A percentile compares a stretch with the other conserved stretches of the same genome.
Conservation (phyloP, 2,113 vertebrate genomes). For the Pyxicephalus adspersus region DNA sequence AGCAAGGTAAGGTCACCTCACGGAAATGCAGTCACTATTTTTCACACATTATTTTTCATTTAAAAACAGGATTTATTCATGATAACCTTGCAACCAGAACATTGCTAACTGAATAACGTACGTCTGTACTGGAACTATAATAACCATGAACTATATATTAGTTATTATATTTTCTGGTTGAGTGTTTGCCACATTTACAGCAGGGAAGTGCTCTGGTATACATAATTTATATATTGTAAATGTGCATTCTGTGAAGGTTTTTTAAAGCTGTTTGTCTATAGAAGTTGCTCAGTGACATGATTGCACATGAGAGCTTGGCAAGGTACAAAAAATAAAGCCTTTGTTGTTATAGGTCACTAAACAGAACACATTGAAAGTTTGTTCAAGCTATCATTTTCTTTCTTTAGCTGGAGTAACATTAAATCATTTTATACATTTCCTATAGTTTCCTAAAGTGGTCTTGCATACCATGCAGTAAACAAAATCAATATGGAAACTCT, state of each 20-base stretch:
- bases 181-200: not conserved
- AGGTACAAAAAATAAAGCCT: not conserved
- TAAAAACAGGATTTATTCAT: too few relatives aligned
- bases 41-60: too few relatives aligned
- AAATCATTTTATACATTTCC: not conserved
- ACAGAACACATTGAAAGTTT: conserved; percentile 8
- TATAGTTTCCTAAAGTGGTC: too few relatives aligned
- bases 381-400: not conserved
- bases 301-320: not conserved
- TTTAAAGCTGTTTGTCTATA: conserved; percentile 5
- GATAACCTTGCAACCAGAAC: too few relatives aligned
- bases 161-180: too few relatives aligned
- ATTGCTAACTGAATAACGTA: too few relatives aligned
- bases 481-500: too few relatives aligned
- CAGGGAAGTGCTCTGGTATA: not conserved
- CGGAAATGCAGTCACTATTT: too few relatives aligned
- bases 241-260: not conserved
- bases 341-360: conserved; percentile 31
- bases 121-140: too few relatives aligned
- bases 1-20: too few relatives aligned
- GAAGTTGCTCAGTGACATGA: conserved; percentile 14
- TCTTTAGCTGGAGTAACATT: not conserved
- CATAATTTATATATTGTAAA: not conserved
- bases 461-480: too few relatives aligned
- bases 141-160: too few relatives aligned